A percentile compares a stretch with the other conserved stretches of the same genome.
Evolutionary conservation across 2,113 vertebrate genomes (phyloP).

Genomic region (Plecturocebus donacophilus): DNA sequence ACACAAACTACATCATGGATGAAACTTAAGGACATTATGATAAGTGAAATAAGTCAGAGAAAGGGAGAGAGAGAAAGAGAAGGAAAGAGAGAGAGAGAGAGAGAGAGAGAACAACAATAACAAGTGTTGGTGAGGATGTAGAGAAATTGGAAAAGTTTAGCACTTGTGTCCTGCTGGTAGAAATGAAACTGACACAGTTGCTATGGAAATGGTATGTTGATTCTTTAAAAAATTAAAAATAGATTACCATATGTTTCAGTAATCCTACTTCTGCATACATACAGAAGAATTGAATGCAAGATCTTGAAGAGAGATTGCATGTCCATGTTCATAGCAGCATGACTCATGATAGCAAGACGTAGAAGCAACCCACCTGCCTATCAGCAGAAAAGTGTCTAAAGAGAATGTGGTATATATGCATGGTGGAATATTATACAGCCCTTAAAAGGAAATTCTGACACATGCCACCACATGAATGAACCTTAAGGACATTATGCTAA

Average conservation of each 20-base stretch:
- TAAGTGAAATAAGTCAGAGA: neutral
- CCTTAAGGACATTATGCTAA: neutral
- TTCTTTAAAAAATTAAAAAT: slow-evolving; percentile 34
- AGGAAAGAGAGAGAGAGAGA: neutral
- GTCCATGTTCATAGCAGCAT: too few relatives aligned
- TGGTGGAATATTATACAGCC: neutral
- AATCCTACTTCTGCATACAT: neutral
- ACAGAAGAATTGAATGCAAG: neutral
- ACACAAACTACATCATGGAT: too few relatives aligned
- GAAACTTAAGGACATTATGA: too few relatives aligned
- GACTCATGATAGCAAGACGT: neutral
- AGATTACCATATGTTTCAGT: neutral
- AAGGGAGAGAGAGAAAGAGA: neutral
- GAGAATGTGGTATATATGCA: neutral
- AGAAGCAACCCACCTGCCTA: neutral
- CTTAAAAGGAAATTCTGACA: neutral
- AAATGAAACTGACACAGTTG: neutral
- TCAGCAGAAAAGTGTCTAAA: neutral
- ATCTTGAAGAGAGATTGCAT: neutral
- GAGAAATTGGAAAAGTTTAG: neutral
- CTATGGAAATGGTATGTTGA: neutral
- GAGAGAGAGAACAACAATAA: neutral
- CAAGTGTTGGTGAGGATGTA: neutral
- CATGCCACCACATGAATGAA: neutral
- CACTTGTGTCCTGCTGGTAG: neutral